Conservation (phyloP, 1,140 invertebrate species). For the Drosophila kohkoa region DNA sequence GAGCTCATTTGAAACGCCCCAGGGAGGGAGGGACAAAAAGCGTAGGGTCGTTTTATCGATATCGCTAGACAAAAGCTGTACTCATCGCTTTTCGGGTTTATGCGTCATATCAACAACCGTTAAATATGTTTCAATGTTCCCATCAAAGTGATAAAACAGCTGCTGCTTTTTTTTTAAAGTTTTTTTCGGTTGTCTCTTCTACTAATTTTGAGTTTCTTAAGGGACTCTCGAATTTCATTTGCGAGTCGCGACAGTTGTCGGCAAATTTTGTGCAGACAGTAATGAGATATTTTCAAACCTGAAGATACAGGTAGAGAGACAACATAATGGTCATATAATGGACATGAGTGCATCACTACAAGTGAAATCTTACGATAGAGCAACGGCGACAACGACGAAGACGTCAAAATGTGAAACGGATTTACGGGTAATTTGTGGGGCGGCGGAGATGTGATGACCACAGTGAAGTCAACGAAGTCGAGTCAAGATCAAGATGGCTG, state of each 20-base stretch:
- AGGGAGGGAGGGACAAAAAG: background rate
- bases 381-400: background rate
- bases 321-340: conserved; percentile 9
- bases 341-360: conserved; percentile 41
- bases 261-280: conserved; percentile 42
- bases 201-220: conserved; percentile 10
- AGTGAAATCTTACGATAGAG: conserved; percentile 49
- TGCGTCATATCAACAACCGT: conserved; percentile 16
- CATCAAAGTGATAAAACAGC: conserved; percentile 25
- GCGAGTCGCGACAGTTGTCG: conserved; percentile 39
- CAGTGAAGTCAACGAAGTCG: background rate
- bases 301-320: conserved; percentile 52
- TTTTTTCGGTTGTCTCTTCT: background rate
- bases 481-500: conserved; percentile 46
- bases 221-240: conserved; percentile 70
- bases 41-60: background rate
- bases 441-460: conserved; percentile 10
- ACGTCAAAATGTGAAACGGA: conserved; percentile 32
- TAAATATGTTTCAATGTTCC: background rate
- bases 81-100: conserved; percentile 27
- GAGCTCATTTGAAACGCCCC: conserved; percentile 28
- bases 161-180: conserved; percentile 24
- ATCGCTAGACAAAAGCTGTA: conserved; percentile 28
- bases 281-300: conserved; percentile 40
- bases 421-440: conserved; percentile 28